A percentile compares a stretch with the other conserved stretches of the same genome.
These are phyloP conservation scores for Microctenopoma stevenorrisi DNA, from an alignment of 2,797 vertebrate genomes.

Conservation along the genomic window DNA sequence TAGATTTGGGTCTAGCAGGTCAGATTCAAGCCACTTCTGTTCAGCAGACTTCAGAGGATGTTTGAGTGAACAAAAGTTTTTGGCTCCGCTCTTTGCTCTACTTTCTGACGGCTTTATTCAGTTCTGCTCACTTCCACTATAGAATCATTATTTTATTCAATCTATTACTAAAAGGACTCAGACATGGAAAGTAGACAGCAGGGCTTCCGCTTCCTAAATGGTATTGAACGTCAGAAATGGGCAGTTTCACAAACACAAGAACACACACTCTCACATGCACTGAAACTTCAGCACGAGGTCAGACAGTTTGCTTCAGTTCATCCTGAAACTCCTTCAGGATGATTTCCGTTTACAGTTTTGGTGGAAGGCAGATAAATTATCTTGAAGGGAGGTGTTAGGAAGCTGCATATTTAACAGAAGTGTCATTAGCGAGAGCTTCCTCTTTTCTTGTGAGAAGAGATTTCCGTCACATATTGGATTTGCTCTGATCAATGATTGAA, in stretches of 20 bases:
- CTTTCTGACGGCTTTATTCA: slow-evolving; percentile 19
- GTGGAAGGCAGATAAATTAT: slow-evolving; percentile 17
- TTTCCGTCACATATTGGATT: slow-evolving; percentile 84
- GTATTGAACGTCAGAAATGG: slow-evolving; percentile 36
- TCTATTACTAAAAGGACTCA: slow-evolving; percentile 35
- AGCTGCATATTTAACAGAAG: slow-evolving; percentile 67
- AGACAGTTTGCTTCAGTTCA: slow-evolving; percentile 8
- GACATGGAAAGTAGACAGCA: slow-evolving; percentile 31
- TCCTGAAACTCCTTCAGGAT: slow-evolving; percentile 3
- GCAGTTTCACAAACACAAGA: slow-evolving; percentile 30
- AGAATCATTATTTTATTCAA: slow-evolving; percentile 37
- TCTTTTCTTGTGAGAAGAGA: slow-evolving; percentile 70
- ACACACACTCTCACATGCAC: not conserved
- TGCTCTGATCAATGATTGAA: slow-evolving; percentile 81
- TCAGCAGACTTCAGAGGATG: not conserved
- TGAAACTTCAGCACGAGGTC: slow-evolving; percentile 20
- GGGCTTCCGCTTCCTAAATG: slow-evolving; percentile 40
- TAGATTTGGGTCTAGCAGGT: slow-evolving; percentile 5
- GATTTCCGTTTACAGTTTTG: slow-evolving; percentile 17
- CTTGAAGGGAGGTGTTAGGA: slow-evolving; percentile 30
- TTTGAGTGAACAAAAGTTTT: slow-evolving; percentile 19
- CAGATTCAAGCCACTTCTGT: not conserved
- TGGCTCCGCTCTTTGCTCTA: slow-evolving; percentile 8
- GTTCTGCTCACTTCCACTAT: slow-evolving; percentile 16
- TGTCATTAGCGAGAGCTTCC: slow-evolving; percentile 73